Evolutionary conservation across 2,888 invertebrate species (phyloP).

Genomic region (Limenitis camilla): DNA sequence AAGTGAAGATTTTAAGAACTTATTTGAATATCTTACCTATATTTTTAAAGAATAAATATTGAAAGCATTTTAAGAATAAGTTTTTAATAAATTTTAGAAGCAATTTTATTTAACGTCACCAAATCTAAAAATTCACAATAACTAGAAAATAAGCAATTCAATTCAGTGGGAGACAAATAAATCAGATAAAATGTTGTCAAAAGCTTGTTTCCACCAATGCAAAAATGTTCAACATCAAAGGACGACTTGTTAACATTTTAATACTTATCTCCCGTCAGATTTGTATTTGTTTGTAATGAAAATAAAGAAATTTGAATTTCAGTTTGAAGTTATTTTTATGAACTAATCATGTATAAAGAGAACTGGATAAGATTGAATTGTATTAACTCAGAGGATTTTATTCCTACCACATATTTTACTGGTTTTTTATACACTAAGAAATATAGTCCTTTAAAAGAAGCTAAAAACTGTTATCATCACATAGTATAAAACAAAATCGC

Average conservation of each 20-base stretch:
- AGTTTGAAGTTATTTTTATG: too few relatives aligned
- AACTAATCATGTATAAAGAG: too few relatives aligned
- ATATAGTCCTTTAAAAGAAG: too few relatives aligned
- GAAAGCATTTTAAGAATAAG: background rate
- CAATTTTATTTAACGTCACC: background rate
- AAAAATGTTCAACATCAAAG: slow-evolving; percentile 4
- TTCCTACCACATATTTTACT: too few relatives aligned
- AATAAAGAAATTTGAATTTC: background rate
- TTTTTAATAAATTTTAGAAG: background rate
- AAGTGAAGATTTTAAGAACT: too few relatives aligned
- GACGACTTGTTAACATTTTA: background rate
- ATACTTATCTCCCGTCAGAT: background rate
- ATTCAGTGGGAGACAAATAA: background rate
- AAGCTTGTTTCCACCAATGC: background rate
- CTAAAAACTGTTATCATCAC: too few relatives aligned
- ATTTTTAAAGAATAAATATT: too few relatives aligned
- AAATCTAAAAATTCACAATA: background rate
- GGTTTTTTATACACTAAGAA: too few relatives aligned
- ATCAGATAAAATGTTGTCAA: slow-evolving; percentile 2
- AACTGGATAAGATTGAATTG: too few relatives aligned
- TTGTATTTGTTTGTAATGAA: background rate
- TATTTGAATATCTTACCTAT: too few relatives aligned
- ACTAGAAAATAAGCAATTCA: background rate
- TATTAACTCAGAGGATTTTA: too few relatives aligned
- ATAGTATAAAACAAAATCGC: too few relatives aligned